phyloP scores from a whole-genome alignment of 2,888 invertebrate genomes.

The Chaitophorus viminalis region DNA sequence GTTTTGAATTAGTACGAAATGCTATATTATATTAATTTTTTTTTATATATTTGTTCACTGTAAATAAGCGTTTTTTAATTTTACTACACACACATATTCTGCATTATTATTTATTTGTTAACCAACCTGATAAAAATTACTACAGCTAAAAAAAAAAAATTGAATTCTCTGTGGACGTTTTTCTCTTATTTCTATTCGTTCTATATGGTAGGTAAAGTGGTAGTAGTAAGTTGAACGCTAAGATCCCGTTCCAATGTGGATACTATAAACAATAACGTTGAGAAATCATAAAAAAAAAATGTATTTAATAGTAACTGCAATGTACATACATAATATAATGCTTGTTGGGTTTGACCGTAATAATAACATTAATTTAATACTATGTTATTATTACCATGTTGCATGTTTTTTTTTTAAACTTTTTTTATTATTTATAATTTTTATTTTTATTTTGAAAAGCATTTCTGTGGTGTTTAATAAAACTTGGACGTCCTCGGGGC shows the following conservation, averaged over 20 bases:
- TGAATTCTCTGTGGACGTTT: slow-evolving; percentile 58
- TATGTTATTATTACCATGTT: not conserved
- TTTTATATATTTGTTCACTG: slow-evolving; percentile 33
- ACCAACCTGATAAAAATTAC: not conserved
- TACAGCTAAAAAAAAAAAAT: slow-evolving; percentile 28
- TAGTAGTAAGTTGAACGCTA: not conserved
- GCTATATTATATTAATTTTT: slow-evolving; percentile 46
- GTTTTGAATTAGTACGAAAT: slow-evolving; percentile 57
- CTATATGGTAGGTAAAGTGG: not conserved
- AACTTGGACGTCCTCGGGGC: slow-evolving; percentile 38
- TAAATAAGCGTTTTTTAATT: slow-evolving; percentile 42
- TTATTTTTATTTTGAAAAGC: slow-evolving; percentile 54
- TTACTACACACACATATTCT: slow-evolving; percentile 25
- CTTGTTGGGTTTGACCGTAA: slow-evolving; percentile 41
- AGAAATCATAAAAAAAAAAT: slow-evolving; percentile 20
- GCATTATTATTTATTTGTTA: slow-evolving; percentile 14
- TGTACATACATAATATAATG: slow-evolving; percentile 27
- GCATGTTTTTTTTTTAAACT: slow-evolving; percentile 17
- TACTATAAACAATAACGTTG: not conserved
- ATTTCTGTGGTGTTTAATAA: slow-evolving; percentile 61
- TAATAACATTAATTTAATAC: slow-evolving; percentile 8
- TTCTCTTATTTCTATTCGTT: slow-evolving; percentile 55
- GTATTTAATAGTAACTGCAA: not conserved
- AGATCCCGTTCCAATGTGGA: not conserved
- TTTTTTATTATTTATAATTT: slow-evolving; percentile 27